phyloP scores from a whole-genome alignment of 1,140 invertebrate genomes.

The Drosophila mauritiana region DNA sequence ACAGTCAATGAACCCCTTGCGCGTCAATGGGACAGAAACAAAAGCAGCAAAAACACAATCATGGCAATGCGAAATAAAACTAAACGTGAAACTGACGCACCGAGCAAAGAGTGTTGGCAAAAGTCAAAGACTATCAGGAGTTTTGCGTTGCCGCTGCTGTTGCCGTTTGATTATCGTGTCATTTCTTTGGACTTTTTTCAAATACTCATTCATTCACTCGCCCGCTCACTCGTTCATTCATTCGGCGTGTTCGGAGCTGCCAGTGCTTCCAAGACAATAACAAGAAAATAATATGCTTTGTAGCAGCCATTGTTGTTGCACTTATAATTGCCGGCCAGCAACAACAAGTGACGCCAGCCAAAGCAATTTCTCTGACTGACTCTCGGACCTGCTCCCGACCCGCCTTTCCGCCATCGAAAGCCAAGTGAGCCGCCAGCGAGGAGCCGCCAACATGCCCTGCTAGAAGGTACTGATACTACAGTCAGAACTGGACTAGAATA shows the following conservation, averaged over 20 bases:
- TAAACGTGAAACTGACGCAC: constrained; percentile 44
- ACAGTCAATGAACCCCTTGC: constrained; percentile 73
- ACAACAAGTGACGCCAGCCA: constrained; percentile 55
- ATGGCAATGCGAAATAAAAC: constrained; percentile 27
- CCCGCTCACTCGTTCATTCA: constrained; percentile 50
- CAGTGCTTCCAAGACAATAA: constrained; percentile 61
- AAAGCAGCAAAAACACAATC: constrained; percentile 1
- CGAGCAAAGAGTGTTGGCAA: constrained; percentile 19
- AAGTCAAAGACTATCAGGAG: constrained; percentile 41
- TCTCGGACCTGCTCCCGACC: constrained; percentile 41
- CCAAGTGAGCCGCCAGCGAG: constrained; percentile 43
- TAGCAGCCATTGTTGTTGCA: constrained; percentile 28
- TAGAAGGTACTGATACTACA: background rate
- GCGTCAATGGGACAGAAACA: constrained; percentile 50
- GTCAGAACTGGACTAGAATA: background rate
- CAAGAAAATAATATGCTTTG: constrained; percentile 68
- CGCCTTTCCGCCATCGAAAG: constrained; percentile 21
- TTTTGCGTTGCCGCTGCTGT: constrained; percentile 19
- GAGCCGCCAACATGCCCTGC: constrained; percentile 28
- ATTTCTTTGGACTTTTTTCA: constrained; percentile 60
- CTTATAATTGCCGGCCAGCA: constrained; percentile 62
- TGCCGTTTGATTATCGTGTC: constrained; percentile 66
- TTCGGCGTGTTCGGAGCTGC: constrained; percentile 11
- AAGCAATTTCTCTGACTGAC: constrained; percentile 75
- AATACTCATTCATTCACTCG: constrained; percentile 59